Percentiles rank a stretch among this genome's conserved stretches.
Evolutionary conservation across 2,888 invertebrate genomes (phyloP).

Genomic region (Hypselothyrea guttata): DNA sequence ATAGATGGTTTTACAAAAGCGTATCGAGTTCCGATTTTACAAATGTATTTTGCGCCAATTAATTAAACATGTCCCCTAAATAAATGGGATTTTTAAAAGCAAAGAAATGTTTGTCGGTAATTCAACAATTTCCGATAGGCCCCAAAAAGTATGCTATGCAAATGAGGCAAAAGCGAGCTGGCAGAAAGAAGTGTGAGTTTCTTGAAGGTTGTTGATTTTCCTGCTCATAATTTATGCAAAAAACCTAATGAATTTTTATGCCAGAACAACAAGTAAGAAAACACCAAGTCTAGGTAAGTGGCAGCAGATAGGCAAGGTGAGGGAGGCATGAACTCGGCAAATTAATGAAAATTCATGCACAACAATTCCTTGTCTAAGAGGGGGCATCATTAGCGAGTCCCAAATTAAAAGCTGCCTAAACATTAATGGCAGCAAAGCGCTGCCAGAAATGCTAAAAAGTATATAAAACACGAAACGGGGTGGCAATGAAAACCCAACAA

Average conservation of each 20-base stretch:
- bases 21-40: conserved; percentile 12
- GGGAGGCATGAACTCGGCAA: conserved; percentile 29
- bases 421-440: conserved; percentile 48
- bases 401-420: conserved; percentile 64
- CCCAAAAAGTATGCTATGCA: conserved; percentile 19
- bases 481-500: conserved; percentile 17
- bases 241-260: conserved; percentile 70
- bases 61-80: conserved; percentile 21
- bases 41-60: conserved; percentile 21
- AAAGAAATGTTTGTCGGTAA: conserved; percentile 1
- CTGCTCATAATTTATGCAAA: conserved; percentile 64
- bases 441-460: too few relatives aligned
- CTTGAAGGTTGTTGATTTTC: conserved; percentile 17
- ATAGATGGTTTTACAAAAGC: conserved; percentile 15
- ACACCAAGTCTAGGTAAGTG: conserved; percentile 1
- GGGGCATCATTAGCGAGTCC: conserved; percentile 46
- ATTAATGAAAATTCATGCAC: conserved; percentile 71
- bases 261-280: conserved; percentile 29
- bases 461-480: conserved; percentile 16
- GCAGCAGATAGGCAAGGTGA: background rate
- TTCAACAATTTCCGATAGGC: conserved; percentile 17
- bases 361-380: conserved; percentile 47
- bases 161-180: conserved; percentile 3
- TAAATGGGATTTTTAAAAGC: conserved; percentile 1
- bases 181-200: background rate